These are phyloP conservation scores for Coryphaenoides rupestris DNA, from an alignment of 2,113 vertebrate species.

Conservation along the genomic window DNA sequence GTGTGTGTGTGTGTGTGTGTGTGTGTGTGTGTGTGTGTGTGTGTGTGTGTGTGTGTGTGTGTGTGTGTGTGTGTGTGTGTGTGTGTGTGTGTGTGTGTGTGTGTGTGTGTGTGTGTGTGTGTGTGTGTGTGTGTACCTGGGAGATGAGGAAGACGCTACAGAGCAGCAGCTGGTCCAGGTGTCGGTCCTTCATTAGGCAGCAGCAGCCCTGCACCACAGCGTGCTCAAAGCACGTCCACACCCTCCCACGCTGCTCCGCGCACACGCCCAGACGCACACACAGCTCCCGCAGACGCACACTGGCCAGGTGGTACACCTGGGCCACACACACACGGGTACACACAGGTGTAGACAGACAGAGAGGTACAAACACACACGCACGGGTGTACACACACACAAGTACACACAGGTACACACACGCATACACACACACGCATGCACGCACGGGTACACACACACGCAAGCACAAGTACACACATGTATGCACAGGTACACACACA, in stretches of 20 bases:
- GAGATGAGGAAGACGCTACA: conserved; percentile 94
- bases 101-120: conserved; percentile 13
- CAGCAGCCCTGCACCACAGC: conserved; percentile 83
- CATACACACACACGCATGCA: background rate
- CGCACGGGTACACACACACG: too few species aligned
- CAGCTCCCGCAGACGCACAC: conserved; percentile 89
- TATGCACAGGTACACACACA: too few species aligned
- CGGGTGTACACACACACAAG: too few species aligned
- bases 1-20: conserved; percentile 8
- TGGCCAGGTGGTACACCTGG: conserved; percentile 94
- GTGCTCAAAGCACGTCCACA: conserved; percentile 96
- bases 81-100: conserved; percentile 7
- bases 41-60: conserved; percentile 58
- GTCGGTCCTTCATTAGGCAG: conserved; percentile 88
- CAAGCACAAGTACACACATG: too few species aligned
- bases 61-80: conserved; percentile 61
- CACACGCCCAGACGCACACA: conserved; percentile 88
- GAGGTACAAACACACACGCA: too few species aligned
- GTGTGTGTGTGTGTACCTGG: conserved; percentile 69
- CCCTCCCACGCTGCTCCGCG: conserved; percentile 86
- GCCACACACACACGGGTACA: background rate
- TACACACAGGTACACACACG: background rate
- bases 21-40: conserved; percentile 8
- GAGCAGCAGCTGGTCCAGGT: conserved; percentile 94
- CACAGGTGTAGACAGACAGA: too few species aligned